Evolutionary conservation across 2,797 vertebrate species (phyloP), one percentile per base, ranked within the genome.

Genomic region (Petrocephalus schoutedeni): DNA sequence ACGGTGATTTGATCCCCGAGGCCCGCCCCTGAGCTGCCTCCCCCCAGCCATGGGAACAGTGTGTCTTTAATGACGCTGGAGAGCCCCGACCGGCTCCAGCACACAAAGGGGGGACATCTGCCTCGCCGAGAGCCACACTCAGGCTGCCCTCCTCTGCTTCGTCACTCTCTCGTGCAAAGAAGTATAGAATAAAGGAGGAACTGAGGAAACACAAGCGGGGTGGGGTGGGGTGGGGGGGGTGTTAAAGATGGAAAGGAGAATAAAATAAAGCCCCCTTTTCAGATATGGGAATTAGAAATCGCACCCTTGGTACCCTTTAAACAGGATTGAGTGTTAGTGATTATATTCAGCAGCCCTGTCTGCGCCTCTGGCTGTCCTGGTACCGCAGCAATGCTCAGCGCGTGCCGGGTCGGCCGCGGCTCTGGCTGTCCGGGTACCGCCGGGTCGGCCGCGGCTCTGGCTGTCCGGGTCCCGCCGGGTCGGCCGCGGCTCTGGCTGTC

Each of bases 61-160:
- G 93, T 94, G 95, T 95, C 94, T 96, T 95, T 96, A 95, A 96
- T 95, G 96, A 95, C 92, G 93, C 93, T 89, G 92, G 93, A 95
- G 93, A 92, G 93, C 92, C 93, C 91, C 88, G 90, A 45, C 88
- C 86, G 89, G 90, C 92, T 94, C 92, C 93, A 88, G 89, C 89
- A 90, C 93, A 95, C 94, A 95, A 96, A 95, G 95, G 94, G 90
- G 93, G 93, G 95, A 95, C 95, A 95, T 96, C 95, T 95, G 95
- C 94, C 94, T 95, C 92, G 93, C 93, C 92, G 90, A 94, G 94
- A 93, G 95, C 92, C 41, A 93, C 93, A 92, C 94, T 95, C 93
- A 93, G 92, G 93, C 93, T 92, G 89, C 91, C 64, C 91, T 92
- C 92, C 93, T 95, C 95, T 95, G 94, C 94, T 94, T 94, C 87